Evolutionary conservation across 2,888 invertebrate species (phyloP).

Genomic region (Hydropsyche betteni): DNA sequence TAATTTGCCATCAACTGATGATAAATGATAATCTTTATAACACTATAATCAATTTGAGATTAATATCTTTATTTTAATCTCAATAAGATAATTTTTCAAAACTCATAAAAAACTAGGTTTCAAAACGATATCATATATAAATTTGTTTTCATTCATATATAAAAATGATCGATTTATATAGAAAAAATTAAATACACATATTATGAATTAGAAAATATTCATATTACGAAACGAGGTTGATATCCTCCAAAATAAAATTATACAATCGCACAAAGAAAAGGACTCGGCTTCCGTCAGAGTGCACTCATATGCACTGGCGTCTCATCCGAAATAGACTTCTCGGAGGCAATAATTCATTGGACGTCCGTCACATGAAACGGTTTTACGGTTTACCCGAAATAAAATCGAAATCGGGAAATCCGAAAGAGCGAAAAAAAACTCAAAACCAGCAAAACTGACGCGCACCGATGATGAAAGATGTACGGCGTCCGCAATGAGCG

Average conservation of each 20-base stretch:
- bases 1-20: too few relatives aligned
- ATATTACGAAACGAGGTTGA: not conserved
- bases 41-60: too few relatives aligned
- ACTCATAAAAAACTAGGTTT: too few relatives aligned
- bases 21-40: too few relatives aligned
- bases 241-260: not conserved
- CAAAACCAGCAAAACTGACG: slow-evolving; percentile 15
- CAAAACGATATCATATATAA: too few relatives aligned
- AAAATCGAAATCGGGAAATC: slow-evolving; percentile 6
- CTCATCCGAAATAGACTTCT: slow-evolving; percentile 47
- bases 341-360: slow-evolving; percentile 49
- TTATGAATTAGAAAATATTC: too few relatives aligned
- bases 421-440: not conserved
- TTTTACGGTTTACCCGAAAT: slow-evolving; percentile 22
- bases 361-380: slow-evolving; percentile 36
- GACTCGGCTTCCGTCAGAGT: not conserved
- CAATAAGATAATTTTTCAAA: too few relatives aligned
- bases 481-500: slow-evolving; percentile 27
- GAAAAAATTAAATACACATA: too few relatives aligned
- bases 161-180: too few relatives aligned
- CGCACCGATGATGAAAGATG: slow-evolving; percentile 21
- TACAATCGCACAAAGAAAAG: not conserved
- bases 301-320: not conserved
- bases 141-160: too few relatives aligned
- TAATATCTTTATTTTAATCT: too few relatives aligned